phyloP scores from a whole-genome alignment of 2,888 invertebrate genomes.

The Conops quadrifasciatus region DNA sequence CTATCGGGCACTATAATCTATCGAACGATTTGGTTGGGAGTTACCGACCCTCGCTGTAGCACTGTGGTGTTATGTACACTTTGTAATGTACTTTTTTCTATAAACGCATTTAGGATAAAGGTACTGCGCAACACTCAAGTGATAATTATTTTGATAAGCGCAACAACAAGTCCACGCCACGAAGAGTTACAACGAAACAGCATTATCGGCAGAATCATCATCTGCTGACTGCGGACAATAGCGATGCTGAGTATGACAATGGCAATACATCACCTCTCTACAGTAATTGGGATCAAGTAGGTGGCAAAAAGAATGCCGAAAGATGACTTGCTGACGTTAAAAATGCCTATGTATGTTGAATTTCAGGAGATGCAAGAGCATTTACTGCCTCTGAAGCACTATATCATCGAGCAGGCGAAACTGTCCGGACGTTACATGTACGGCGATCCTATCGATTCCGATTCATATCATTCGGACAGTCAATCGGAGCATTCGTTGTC shows the following conservation, averaged over 20 bases:
- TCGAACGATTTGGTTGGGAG: too few relatives aligned
- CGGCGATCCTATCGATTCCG: constrained; percentile 75
- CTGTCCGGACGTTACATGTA: constrained; percentile 74
- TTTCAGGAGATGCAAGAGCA: constrained; percentile 73
- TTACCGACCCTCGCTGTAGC: neutral
- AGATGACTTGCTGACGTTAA: neutral
- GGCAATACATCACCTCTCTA: constrained; percentile 73
- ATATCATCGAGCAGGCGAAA: constrained; percentile 86
- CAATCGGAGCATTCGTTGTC: constrained; percentile 73
- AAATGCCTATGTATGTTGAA: neutral
- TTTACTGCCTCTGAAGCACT: constrained; percentile 84
- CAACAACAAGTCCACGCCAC: constrained; percentile 49
- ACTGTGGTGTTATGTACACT: neutral
- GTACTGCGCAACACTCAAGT: constrained; percentile 44
- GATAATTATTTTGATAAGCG: constrained; percentile 49
- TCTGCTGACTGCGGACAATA: constrained; percentile 55
- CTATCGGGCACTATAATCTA: too few relatives aligned
- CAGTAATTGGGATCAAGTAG: constrained; percentile 74
- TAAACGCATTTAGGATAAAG: constrained; percentile 49
- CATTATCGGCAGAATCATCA: constrained; percentile 49
- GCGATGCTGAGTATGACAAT: constrained; percentile 69
- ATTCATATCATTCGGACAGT: constrained; percentile 82
- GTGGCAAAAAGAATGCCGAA: constrained; percentile 9
- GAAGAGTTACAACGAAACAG: constrained; percentile 46
- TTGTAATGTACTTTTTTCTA: constrained; percentile 16